These are phyloP conservation scores for Ectemnius continuus DNA, from an alignment of 2,888 invertebrate species.

Conservation along the genomic window DNA sequence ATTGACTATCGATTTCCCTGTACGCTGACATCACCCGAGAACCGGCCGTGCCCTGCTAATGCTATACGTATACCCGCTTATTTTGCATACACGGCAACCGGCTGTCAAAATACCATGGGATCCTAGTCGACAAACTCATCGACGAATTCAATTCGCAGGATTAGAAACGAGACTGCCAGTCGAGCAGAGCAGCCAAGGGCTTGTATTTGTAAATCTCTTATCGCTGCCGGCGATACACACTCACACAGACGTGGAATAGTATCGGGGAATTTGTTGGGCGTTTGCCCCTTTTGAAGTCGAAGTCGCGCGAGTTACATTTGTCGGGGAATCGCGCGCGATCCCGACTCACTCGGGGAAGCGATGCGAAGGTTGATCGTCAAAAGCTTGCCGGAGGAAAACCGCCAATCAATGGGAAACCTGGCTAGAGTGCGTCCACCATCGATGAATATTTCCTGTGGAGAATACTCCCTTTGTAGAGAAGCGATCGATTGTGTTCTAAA, in stretches of 20 bases:
- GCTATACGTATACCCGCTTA: no score
- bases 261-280: slow-evolving; percentile 47
- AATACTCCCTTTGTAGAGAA: no score
- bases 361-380: slow-evolving; percentile 46
- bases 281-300: slow-evolving; percentile 51
- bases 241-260: not conserved
- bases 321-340: slow-evolving; percentile 30
- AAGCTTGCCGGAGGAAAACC: slow-evolving; percentile 55
- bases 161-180: not conserved
- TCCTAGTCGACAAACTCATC: no score
- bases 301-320: slow-evolving; percentile 55
- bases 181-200: not conserved
- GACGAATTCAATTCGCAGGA: no score
- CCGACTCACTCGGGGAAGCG: slow-evolving; percentile 6
- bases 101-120: no score
- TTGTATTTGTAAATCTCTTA: slow-evolving; percentile 35
- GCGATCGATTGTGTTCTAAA: no score
- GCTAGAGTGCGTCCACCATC: no score
- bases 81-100: no score
- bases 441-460: no score
- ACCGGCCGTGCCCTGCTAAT: slow-evolving; percentile 13
- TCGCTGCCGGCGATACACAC: not conserved
- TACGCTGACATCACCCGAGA: not conserved
- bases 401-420: slow-evolving; percentile 48
- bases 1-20: slow-evolving; percentile 39